Percentiles rank a stretch among this genome's conserved stretches.
These are phyloP conservation scores for Probosciger aterrimus DNA, from an alignment of 2,113 vertebrate species.

Conservation along the genomic window DNA sequence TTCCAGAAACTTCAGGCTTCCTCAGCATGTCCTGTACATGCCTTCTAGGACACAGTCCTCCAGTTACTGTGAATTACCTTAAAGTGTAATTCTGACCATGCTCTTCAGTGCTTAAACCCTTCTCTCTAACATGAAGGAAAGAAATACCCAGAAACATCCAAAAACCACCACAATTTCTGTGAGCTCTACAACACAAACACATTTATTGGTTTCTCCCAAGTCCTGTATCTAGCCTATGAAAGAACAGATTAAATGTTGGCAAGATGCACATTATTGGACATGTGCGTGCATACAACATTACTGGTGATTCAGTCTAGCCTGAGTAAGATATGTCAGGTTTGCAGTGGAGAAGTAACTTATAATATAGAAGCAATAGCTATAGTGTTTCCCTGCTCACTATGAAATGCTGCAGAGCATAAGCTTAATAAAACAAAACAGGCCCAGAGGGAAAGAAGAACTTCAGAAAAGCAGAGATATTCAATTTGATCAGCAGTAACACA, in stretches of 20 bases:
- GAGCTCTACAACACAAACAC: not conserved
- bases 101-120: not conserved
- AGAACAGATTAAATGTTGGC: not conserved
- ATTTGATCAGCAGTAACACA: not conserved
- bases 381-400: not conserved
- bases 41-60: not conserved
- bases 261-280: not conserved
- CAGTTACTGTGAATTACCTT: not conserved
- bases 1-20: not conserved
- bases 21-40: not conserved
- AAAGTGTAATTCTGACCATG: not conserved
- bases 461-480: not conserved
- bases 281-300: not conserved
- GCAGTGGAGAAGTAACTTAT: not conserved
- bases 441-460: not conserved
- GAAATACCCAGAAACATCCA: not conserved
- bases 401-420: not conserved
- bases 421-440: slow-evolving; percentile 10
- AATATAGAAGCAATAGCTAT: not conserved
- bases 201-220: not conserved
- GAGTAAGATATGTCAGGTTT: not conserved
- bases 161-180: not conserved
- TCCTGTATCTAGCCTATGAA: not conserved
- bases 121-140: not conserved
- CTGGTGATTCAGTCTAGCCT: not conserved